Percentiles rank a stretch among this genome's conserved stretches.
phyloP scores from a whole-genome alignment of 2,113 vertebrate species.

The Hippopotamus amphibius region DNA sequence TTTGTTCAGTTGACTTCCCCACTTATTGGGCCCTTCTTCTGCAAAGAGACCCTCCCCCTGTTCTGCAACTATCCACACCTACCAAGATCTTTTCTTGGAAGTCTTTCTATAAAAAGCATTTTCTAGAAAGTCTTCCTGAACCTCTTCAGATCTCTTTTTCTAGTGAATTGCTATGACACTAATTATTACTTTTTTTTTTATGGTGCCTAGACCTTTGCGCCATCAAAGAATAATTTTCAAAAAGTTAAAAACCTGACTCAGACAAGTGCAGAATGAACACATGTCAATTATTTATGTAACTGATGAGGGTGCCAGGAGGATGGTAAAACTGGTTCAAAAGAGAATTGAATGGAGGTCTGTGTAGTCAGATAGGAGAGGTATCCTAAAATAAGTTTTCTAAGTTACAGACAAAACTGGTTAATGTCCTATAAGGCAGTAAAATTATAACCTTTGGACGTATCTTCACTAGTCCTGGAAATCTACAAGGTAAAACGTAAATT shows the following conservation, averaged over 20 bases:
- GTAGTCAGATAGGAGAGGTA: neutral
- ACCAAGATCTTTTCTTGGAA: neutral
- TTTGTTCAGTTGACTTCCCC: neutral
- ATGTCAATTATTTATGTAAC: neutral
- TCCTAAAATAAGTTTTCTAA: neutral
- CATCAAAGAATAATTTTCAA: neutral
- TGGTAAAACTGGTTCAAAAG: neutral
- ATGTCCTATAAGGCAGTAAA: neutral
- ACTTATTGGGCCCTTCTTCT: neutral
- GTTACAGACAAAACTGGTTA: neutral
- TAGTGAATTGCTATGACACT: neutral
- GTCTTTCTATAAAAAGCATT: neutral
- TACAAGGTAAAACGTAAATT: neutral
- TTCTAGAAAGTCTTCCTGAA: neutral
- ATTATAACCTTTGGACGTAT: neutral
- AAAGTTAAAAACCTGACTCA: neutral
- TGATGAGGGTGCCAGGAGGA: neutral
- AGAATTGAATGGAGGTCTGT: neutral
- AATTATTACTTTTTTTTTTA: neutral
- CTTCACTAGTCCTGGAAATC: neutral
- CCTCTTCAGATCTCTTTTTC: neutral
- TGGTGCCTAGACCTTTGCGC: neutral
- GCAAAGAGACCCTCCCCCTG: no score
- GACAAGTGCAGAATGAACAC: neutral
- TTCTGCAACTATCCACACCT: neutral